Conservation (phyloP, 2,797 vertebrate species). For the Otolemur crassicaudatus region DNA sequence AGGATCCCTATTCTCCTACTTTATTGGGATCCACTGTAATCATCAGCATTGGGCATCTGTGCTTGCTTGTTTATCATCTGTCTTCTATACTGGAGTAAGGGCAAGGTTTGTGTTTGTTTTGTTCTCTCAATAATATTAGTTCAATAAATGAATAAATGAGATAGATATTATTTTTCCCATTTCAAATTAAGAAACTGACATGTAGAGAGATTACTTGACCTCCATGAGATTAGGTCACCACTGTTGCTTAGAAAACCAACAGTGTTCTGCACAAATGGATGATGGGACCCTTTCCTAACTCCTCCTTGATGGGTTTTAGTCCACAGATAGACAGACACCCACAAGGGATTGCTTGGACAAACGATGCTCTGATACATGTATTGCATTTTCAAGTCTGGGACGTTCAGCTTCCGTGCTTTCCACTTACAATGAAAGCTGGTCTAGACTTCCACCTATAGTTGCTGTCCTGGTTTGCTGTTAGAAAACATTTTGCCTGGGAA, state of each 20-base stretch:
- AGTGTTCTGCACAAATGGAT: not conserved
- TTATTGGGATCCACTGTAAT: too few species aligned
- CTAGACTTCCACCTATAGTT: not conserved
- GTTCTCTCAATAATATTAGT: not conserved
- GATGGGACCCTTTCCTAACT: not conserved
- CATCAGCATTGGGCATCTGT: too few species aligned
- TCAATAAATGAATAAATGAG: not conserved
- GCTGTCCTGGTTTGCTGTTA: not conserved
- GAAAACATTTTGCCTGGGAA: not conserved
- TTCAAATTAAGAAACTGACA: conserved; percentile 34
- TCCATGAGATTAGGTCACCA: not conserved
- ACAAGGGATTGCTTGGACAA: not conserved
- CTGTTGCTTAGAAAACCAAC: not conserved
- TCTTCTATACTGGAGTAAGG: not conserved
- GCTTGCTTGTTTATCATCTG: not conserved
- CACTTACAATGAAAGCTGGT: not conserved
- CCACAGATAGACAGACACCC: not conserved
- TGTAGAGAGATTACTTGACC: not conserved
- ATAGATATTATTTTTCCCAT: not conserved
- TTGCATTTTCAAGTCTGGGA: not conserved
- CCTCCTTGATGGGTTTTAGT: not conserved
- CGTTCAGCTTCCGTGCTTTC: not conserved
- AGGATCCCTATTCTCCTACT: not conserved
- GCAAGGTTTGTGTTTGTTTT: not conserved
- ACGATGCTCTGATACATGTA: not conserved